Conservation (phyloP, 2,888 invertebrate genomes). For the Oxytorus armatus region DNA sequence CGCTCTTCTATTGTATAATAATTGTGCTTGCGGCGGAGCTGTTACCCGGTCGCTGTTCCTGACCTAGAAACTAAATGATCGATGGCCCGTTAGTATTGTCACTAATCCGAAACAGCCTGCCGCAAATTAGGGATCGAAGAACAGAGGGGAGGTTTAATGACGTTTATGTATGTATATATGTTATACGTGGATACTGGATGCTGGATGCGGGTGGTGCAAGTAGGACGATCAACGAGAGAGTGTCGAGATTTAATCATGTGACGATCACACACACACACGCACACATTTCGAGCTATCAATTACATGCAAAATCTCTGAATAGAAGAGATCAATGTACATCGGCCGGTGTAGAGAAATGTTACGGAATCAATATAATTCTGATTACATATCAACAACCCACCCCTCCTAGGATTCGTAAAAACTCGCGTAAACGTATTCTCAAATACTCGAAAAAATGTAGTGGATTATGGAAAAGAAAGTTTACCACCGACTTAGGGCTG, state of each 20-base stretch:
- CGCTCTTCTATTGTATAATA: conserved; percentile 14
- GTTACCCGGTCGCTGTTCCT: conserved; percentile 19
- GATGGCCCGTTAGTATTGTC: conserved; percentile 48
- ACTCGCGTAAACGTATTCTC: no score
- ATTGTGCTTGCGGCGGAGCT: background rate
- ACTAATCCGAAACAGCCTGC: conserved; percentile 49
- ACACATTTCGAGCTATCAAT: conserved; percentile 38
- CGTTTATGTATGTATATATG: background rate
- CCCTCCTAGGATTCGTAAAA: no score
- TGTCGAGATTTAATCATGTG: conserved; percentile 26
- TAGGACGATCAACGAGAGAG: background rate
- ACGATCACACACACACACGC: no score
- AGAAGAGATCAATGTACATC: no score
- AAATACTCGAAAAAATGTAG: no score
- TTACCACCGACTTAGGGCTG: no score
- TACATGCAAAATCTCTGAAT: conserved; percentile 18
- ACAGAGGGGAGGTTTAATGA: conserved; percentile 25
- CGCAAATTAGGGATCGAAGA: conserved; percentile 39
- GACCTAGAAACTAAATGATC: conserved; percentile 51
- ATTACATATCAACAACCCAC: no score
- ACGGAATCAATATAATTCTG: no score
- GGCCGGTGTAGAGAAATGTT: no score
- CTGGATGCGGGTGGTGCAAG: background rate
- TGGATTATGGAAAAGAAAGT: no score
- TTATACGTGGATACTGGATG: background rate